phyloP scores from a whole-genome alignment of 35 echinoderm and acorn worm genomes.

The Acanthaster planci region DNA sequence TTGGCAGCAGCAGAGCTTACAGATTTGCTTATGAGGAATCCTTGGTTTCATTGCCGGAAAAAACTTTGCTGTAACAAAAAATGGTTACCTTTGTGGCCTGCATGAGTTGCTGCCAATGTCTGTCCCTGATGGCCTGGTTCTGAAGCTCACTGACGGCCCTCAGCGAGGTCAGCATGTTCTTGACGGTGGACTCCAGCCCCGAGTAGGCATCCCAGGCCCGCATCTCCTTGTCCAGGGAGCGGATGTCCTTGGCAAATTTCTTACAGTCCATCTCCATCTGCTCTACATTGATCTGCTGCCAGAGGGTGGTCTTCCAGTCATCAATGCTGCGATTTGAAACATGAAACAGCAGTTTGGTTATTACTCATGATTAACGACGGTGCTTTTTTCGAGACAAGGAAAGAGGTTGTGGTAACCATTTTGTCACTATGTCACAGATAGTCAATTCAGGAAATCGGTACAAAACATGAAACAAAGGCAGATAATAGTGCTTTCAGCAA shows the following conservation, averaged over 20 bases:
- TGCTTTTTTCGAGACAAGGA: too few relatives aligned
- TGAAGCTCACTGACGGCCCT: conserved; percentile 97
- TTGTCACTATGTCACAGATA: too few relatives aligned
- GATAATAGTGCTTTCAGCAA: too few relatives aligned
- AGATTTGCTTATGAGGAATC: too few relatives aligned
- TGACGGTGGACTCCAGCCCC: conserved; percentile 90
- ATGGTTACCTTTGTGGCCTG: conserved; percentile 94
- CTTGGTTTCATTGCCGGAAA: too few relatives aligned
- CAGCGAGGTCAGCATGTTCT: conserved; percentile 99
- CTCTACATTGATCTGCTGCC: conserved; percentile 98
- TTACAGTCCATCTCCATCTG: conserved; percentile 99
- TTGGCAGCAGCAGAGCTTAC: too few relatives aligned
- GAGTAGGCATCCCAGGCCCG: conserved; percentile 95
- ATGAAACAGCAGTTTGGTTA: not conserved
- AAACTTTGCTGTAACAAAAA: too few relatives aligned
- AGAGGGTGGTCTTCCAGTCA: conserved; percentile 94
- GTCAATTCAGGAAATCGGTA: too few relatives aligned
- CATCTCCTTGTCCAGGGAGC: conserved; percentile 97
- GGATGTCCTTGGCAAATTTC: conserved; percentile 99
- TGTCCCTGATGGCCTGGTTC: conserved; percentile 96
- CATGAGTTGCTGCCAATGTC: conserved; percentile 99
- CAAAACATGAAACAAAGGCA: too few relatives aligned
- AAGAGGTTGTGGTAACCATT: too few relatives aligned
- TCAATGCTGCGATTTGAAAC: conserved; percentile 52
- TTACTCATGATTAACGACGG: too few relatives aligned